Conservation (phyloP, 1,140 invertebrate genomes). For the Macrotrachela quadricornifera region DNA sequence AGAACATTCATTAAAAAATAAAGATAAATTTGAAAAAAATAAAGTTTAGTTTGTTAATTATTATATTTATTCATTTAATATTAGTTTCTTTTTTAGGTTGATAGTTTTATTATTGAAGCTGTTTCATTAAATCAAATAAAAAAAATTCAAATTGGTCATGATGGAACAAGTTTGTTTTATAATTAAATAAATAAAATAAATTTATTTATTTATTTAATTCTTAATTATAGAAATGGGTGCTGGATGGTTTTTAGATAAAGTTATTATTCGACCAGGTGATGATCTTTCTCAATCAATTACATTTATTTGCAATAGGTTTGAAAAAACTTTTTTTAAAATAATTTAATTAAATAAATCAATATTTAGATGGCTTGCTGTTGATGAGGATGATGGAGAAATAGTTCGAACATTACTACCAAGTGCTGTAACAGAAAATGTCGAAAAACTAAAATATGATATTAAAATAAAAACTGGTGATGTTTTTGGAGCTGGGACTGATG, state of each 20-base stretch:
- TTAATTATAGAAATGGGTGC: slow-evolving; percentile 12
- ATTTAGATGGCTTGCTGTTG: slow-evolving; percentile 19
- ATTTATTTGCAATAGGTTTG: slow-evolving; percentile 16
- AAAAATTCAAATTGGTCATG: slow-evolving; percentile 27
- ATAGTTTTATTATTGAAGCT: slow-evolving; percentile 26
- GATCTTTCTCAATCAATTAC: not conserved
- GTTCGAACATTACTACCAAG: slow-evolving; percentile 17
- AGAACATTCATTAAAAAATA: slow-evolving; percentile 13
- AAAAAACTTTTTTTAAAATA: slow-evolving; percentile 16
- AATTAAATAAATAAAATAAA: too few species aligned
- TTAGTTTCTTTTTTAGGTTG: slow-evolving; percentile 5
- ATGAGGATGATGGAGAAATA: slow-evolving; percentile 26
- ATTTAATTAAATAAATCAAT: slow-evolving; percentile 15
- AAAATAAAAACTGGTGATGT: slow-evolving; percentile 23
- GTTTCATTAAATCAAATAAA: slow-evolving; percentile 20
- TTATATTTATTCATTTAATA: too few species aligned
- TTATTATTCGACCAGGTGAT: slow-evolving; percentile 17
- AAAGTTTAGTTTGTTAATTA: slow-evolving; percentile 9
- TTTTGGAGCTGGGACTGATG: slow-evolving; percentile 25
- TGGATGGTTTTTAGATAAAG: slow-evolving; percentile 29
- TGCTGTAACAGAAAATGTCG: not conserved
- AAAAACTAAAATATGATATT: slow-evolving; percentile 13
- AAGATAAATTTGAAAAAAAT: slow-evolving; percentile 29
- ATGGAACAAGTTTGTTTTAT: slow-evolving; percentile 13
- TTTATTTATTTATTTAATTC: too few species aligned